Base-by-base conservation (phyloP, 2,888 invertebrate genomes). In the Drosophila buzzatii region DNA sequence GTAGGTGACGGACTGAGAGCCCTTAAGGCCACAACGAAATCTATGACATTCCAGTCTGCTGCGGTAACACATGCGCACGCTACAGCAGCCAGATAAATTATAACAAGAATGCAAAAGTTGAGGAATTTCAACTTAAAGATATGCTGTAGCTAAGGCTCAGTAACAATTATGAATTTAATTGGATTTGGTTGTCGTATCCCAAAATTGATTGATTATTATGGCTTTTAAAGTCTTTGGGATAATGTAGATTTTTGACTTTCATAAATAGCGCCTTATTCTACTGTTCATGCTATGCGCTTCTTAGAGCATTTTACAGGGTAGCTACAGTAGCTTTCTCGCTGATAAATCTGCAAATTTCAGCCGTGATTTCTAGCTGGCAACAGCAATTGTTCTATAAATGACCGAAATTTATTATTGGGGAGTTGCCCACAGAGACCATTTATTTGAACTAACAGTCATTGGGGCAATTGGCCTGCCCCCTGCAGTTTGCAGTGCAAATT, bases 341-440 rank as follows among this genome's bases (percentile, higher is more conserved):
- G 85, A 84, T 73, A 73, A 78, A 84, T 87, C 59, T 60, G 56
- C 49, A 57, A 61, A 65, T 70, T 73, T 63, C 53, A 63, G 67
- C 67, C 31, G 56, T 56, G 85, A 78, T 75, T 81, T 66, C 37
- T 20, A 55, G 57, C 56, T 68, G 70, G 33, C 51, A 59, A 55
- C 49, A 57, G 67, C 79, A 76, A 89, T 73, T 81, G 90, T 79
- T 76, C 70, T 58, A 57, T 65, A 73, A 89, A 84, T 84, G 73
- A 66, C 51, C 41, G 49, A 74, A 73, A 87, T 85, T 89, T 85
- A 87, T 81, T 74, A 73, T 55, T 59, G 53, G 58, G 47, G 41
- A 53, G 55, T 56, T 65, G 64, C 20, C 55, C 63, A 45, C 56
- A 42, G 55, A 70, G 70, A 66, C 59, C 71, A 87, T 86, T 82